Evolutionary conservation across 1,140 invertebrate species (phyloP).

Genomic region (Bombus vancouverensis): DNA sequence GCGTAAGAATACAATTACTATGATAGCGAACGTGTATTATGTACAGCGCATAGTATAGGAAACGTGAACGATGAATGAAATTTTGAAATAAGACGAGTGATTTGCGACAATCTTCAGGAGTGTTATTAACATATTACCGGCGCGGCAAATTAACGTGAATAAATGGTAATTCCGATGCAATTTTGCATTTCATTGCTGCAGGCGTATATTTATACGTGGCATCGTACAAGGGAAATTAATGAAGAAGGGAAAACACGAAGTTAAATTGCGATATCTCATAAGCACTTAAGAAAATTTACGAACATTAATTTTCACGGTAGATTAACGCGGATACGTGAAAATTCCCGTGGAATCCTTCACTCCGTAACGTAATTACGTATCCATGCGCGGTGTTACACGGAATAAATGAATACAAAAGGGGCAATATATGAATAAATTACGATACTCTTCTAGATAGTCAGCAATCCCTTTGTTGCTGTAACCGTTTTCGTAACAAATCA

Average conservation of each 20-base stretch:
- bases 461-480: background rate
- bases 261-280: conserved; percentile 12
- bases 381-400: background rate
- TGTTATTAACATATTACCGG: background rate
- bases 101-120: background rate
- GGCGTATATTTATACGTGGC: background rate
- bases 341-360: background rate
- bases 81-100: background rate
- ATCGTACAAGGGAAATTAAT: background rate
- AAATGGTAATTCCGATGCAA: conserved; percentile 8
- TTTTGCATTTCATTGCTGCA: background rate
- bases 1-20: no score
- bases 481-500: background rate
- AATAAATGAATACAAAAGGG: background rate
- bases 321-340: conserved; percentile 5
- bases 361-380: background rate
- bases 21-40: no score
- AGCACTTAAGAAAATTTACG: background rate
- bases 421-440: background rate
- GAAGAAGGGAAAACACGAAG: background rate
- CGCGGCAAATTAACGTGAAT: background rate
- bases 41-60: no score
- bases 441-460: background rate
- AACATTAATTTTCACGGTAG: conserved; percentile 7
- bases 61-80: conserved; percentile 4